Conservation (phyloP, 2,888 invertebrate genomes). For the Exocentrus adspersus region DNA sequence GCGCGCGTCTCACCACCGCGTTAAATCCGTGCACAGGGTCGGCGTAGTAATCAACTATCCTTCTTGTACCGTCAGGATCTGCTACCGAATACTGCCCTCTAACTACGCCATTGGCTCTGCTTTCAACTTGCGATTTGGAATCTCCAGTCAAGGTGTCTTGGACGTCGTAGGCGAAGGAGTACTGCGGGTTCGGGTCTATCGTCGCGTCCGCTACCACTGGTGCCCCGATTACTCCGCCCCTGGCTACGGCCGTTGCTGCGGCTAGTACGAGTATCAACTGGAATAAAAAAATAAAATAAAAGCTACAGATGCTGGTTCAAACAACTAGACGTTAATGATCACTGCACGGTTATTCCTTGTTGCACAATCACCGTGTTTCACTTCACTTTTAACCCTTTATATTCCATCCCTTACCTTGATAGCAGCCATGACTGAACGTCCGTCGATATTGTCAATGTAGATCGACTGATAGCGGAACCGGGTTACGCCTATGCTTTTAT, state of each 20-base stretch:
- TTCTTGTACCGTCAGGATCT: slow-evolving; percentile 68
- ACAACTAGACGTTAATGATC: too few species aligned
- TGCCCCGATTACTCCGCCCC: slow-evolving; percentile 24
- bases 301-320: too few species aligned
- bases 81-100: slow-evolving; percentile 67
- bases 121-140: slow-evolving; percentile 67
- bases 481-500: slow-evolving; percentile 45
- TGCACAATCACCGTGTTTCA: too few species aligned
- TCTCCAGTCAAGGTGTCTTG: slow-evolving; percentile 68
- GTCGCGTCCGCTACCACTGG: slow-evolving; percentile 56
- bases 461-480: slow-evolving; percentile 50
- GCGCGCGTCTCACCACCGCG: slow-evolving; percentile 67
- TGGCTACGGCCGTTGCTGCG: slow-evolving; percentile 31
- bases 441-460: slow-evolving; percentile 40
- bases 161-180: slow-evolving; percentile 68
- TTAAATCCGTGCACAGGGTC: slow-evolving; percentile 70
- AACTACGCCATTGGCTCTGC: slow-evolving; percentile 67
- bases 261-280: slow-evolving; percentile 48
- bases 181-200: slow-evolving; percentile 68
- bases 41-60: slow-evolving; percentile 69
- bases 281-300: slow-evolving; percentile 27
- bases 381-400: too few species aligned
- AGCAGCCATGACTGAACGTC: slow-evolving; percentile 45
- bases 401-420: slow-evolving; percentile 49
- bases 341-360: too few species aligned